Conservation (phyloP, 2,797 vertebrate genomes). For the Sylvilagus floridanus region DNA sequence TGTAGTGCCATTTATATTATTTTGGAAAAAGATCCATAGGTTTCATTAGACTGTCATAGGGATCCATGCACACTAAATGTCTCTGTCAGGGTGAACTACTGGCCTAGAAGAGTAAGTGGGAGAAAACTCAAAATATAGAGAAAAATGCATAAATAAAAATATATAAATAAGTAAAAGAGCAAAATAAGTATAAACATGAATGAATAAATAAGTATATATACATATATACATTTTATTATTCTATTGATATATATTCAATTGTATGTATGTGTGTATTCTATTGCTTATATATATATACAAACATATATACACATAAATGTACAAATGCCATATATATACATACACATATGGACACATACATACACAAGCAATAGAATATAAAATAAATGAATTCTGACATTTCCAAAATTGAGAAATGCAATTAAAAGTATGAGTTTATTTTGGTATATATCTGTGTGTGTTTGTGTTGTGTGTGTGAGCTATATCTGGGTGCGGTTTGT, state of each 20-base stretch:
- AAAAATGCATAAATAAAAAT: background rate
- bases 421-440: background rate
- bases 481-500: background rate
- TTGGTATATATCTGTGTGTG: background rate
- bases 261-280: no score
- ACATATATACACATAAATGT: no score
- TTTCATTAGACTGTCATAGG: background rate
- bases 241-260: no score
- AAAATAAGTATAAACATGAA: background rate
- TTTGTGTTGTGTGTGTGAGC: background rate
- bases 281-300: no score
- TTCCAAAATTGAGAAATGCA: background rate
- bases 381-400: background rate
- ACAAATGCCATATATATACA: no score
- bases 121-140: slow-evolving; percentile 14
- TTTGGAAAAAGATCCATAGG: background rate
- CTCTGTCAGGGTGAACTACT: background rate
- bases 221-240: background rate
- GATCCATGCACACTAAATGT: background rate
- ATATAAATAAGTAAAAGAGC: background rate
- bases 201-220: background rate
- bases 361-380: background rate
- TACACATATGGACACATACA: background rate
- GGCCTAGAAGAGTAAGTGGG: background rate
- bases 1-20: background rate